These are phyloP conservation scores for Drosophila asahinai DNA, from an alignment of 1,140 invertebrate species.

Conservation along the genomic window DNA sequence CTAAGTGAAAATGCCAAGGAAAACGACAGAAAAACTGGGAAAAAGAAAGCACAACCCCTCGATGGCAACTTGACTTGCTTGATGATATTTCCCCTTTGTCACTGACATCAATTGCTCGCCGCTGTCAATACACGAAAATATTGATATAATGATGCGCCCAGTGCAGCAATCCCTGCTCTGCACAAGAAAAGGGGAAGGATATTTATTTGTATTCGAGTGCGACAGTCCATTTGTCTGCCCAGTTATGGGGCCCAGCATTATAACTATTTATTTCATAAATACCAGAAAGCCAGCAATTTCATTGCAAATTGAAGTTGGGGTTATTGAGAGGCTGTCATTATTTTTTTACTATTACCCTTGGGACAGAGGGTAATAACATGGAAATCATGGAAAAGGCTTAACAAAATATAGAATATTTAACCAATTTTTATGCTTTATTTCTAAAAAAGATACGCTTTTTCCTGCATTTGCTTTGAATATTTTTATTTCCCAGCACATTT, in stretches of 20 bases:
- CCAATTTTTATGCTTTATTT: too few species aligned
- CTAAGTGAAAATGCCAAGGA: not conserved
- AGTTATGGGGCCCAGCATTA: constrained; percentile 20
- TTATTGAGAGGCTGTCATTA: constrained; percentile 1
- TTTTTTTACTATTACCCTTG: not conserved
- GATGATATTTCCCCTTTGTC: constrained; percentile 51
- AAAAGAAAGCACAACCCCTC: constrained; percentile 11
- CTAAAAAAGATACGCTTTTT: not conserved
- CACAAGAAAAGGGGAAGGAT: constrained; percentile 2
- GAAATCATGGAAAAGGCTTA: too few species aligned
- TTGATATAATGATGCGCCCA: constrained; percentile 50
- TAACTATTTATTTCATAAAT: constrained; percentile 16
- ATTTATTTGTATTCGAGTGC: constrained; percentile 18
- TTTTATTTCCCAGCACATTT: not conserved
- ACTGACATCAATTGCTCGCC: constrained; percentile 62
- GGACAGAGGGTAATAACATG: too few species aligned
- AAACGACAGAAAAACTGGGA: constrained; percentile 2
- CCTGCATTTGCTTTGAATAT: not conserved
- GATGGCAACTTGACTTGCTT: constrained; percentile 52
- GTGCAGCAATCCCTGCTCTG: not conserved
- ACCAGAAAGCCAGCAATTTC: not conserved
- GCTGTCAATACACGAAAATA: constrained; percentile 33
- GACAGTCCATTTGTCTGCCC: constrained; percentile 1
- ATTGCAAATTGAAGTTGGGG: constrained; percentile 8
- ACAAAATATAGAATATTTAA: not conserved